A percentile compares a stretch with the other conserved stretches of the same genome.
phyloP scores from a whole-genome alignment of 2,113 vertebrate genomes.

The Oncorhynchus clarkii region DNA sequence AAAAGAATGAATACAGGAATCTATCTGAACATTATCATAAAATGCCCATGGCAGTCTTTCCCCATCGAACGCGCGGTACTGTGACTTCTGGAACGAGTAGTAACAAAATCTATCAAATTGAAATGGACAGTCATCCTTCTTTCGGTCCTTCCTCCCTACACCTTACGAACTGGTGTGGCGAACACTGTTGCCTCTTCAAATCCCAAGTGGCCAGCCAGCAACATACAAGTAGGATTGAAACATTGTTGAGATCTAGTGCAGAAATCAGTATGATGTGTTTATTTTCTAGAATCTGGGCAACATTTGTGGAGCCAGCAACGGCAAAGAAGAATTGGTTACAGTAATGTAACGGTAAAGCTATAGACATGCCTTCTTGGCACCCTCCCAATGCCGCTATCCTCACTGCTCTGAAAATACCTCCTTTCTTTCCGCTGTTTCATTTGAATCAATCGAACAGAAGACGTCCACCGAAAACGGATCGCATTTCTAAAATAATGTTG shows the following conservation, averaged over 20 bases:
- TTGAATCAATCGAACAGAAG: slow-evolving; percentile 9
- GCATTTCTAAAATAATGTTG: slow-evolving; percentile 8
- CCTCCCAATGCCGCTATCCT: slow-evolving; percentile 29
- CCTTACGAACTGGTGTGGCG: no score
- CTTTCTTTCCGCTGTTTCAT: slow-evolving; percentile 33
- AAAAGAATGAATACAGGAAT: no score
- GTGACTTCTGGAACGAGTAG: background rate
- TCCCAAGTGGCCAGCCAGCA: no score
- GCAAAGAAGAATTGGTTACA: slow-evolving; percentile 7
- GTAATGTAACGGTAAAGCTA: slow-evolving; percentile 37
- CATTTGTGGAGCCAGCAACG: slow-evolving; percentile 25
- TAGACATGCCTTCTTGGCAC: slow-evolving; percentile 35
- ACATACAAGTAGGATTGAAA: background rate
- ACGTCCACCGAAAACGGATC: background rate
- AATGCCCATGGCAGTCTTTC: no score
- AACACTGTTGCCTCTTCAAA: no score
- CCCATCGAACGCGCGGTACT: background rate
- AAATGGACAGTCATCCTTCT: no score
- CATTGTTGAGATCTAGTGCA: background rate
- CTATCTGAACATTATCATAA: no score
- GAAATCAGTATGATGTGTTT: background rate
- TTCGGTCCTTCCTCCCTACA: no score
- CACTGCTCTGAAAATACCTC: slow-evolving; percentile 27
- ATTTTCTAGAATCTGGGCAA: background rate
- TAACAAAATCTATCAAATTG: no score